phyloP scores from a whole-genome alignment of 2,888 invertebrate species.

The Argyresthia albistria region DNA sequence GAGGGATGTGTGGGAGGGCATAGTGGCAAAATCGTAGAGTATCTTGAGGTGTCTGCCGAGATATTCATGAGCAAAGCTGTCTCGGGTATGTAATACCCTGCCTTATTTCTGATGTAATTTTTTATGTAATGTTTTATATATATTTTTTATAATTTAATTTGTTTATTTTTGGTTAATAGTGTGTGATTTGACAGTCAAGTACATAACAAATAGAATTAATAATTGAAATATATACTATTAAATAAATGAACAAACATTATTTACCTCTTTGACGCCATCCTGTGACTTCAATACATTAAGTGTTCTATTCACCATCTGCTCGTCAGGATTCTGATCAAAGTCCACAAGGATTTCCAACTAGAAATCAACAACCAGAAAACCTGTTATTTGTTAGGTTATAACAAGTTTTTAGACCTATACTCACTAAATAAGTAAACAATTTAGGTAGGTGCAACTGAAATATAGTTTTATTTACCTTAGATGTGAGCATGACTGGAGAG shows the following conservation, averaged over 20 bases:
- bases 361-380: conserved; percentile 11
- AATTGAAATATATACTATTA: background rate
- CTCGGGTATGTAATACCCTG: no score
- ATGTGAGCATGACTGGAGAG: background rate
- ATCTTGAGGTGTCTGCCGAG: no score
- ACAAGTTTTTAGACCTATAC: background rate
- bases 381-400: background rate
- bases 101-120: no score
- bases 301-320: conserved; percentile 27
- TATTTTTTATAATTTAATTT: no score
- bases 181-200: background rate
- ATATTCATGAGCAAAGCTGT: no score
- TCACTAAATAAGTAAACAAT: background rate
- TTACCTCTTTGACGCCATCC: conserved; percentile 23
- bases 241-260: background rate
- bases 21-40: no score
- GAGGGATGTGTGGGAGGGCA: no score
- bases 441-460: background rate
- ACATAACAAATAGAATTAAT: background rate
- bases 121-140: no score
- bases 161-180: no score
- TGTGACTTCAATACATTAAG: conserved; percentile 30
- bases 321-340: conserved; percentile 33
- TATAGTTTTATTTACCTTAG: background rate
- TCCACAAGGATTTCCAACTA: conserved; percentile 54